A percentile compares a stretch with the other conserved stretches of the same genome.
phyloP scores from a whole-genome alignment of 2,888 invertebrate species.

The Coelogynopora nodosa region DNA sequence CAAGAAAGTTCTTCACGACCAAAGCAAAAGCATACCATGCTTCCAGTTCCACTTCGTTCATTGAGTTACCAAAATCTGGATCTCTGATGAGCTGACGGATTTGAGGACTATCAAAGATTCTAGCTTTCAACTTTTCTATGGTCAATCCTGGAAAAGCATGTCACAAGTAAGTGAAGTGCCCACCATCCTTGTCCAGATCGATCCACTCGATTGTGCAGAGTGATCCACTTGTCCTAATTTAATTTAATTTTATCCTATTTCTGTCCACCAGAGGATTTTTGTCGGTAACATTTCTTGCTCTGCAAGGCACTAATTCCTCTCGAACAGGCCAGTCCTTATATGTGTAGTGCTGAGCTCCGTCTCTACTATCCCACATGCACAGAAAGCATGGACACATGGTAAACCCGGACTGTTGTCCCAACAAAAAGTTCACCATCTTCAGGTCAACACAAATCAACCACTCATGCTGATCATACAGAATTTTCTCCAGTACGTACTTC shows the following conservation, averaged over 20 bases:
- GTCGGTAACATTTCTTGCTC: slow-evolving; percentile 36
- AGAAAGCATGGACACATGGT: slow-evolving; percentile 51
- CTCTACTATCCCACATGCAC: slow-evolving; percentile 51
- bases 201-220: too few species aligned
- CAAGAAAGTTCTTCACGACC: slow-evolving; percentile 28
- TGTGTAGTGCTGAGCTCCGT: slow-evolving; percentile 48
- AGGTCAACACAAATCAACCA: slow-evolving; percentile 44
- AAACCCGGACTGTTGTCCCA: slow-evolving; percentile 53
- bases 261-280: slow-evolving; percentile 35
- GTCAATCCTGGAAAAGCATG: slow-evolving; percentile 38
- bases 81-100: slow-evolving; percentile 39
- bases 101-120: slow-evolving; percentile 34
- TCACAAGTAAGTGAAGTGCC: slow-evolving; percentile 35
- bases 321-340: slow-evolving; percentile 40
- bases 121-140: slow-evolving; percentile 39
- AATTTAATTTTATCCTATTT: slow-evolving; percentile 34
- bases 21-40: slow-evolving; percentile 31
- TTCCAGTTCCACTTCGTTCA: slow-evolving; percentile 25
- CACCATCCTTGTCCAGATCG: slow-evolving; percentile 37
- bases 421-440: slow-evolving; percentile 47
- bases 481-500: slow-evolving; percentile 39
- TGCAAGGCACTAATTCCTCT: slow-evolving; percentile 37
- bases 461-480: slow-evolving; percentile 38
- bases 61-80: slow-evolving; percentile 22
- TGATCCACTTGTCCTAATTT: slow-evolving; percentile 11